Evolutionary conservation across 1,140 invertebrate species (phyloP).

Genomic region (Popillia japonica): DNA sequence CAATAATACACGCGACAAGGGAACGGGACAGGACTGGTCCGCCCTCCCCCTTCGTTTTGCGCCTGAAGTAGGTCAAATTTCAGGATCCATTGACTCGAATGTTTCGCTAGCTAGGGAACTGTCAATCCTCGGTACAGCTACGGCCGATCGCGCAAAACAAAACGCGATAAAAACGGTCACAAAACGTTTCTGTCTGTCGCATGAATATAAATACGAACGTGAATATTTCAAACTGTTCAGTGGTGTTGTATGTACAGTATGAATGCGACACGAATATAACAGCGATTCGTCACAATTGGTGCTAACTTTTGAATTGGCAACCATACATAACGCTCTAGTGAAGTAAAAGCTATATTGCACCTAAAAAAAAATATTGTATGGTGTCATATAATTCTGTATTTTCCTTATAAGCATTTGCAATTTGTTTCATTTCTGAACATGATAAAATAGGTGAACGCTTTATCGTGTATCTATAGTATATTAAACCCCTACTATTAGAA

Average conservation of each 20-base stretch:
- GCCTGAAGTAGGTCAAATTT: slow-evolving; percentile 23
- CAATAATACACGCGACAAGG: slow-evolving; percentile 14
- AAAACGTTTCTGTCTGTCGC: background rate
- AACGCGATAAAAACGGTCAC: background rate
- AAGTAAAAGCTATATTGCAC: too few species aligned
- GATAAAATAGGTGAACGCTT: background rate
- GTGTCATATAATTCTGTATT: too few species aligned
- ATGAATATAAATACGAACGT: background rate
- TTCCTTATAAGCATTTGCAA: background rate
- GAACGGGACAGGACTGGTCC: background rate
- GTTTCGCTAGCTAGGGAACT: background rate
- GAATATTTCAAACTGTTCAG: too few species aligned
- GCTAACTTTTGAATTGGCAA: too few species aligned
- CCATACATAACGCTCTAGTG: too few species aligned
- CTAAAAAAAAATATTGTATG: too few species aligned
- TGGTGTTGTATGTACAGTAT: too few species aligned
- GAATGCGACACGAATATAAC: too few species aligned
- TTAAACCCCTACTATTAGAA: too few species aligned
- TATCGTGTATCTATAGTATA: too few species aligned
- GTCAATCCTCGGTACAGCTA: background rate
- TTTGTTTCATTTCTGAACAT: background rate
- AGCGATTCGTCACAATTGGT: too few species aligned
- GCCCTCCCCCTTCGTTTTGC: background rate
- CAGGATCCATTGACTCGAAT: slow-evolving; percentile 16
- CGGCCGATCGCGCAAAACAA: background rate